Evolutionary conservation across 2,797 vertebrate genomes (phyloP).

Genomic region (Apogon hyalosoma): DNA sequence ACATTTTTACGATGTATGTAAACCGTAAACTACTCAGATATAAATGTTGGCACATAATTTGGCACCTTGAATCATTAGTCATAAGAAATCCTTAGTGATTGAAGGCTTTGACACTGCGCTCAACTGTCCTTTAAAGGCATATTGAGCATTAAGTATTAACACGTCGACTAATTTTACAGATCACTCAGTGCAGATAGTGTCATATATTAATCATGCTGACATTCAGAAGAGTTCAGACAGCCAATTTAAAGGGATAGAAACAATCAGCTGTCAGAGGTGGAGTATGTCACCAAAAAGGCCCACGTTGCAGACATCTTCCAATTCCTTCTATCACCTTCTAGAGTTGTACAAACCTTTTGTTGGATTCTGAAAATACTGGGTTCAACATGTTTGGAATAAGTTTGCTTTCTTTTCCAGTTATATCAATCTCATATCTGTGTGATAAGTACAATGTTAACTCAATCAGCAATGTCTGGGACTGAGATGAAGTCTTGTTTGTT

Average conservation of each 20-base stretch:
- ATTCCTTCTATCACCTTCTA: not conserved
- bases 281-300: not conserved
- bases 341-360: not conserved
- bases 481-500: no score
- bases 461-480: no score
- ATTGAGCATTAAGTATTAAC: not conserved
- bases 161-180: not conserved
- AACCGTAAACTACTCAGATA: slow-evolving; percentile 2
- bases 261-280: slow-evolving; percentile 7
- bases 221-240: slow-evolving; percentile 12
- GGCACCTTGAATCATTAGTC: slow-evolving; percentile 3
- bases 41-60: slow-evolving; percentile 34
- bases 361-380: not conserved
- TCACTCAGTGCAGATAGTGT: not conserved
- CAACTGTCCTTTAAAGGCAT: not conserved
- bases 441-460: no score
- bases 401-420: no score
- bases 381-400: no score
- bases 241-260: slow-evolving; percentile 20
- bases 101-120: slow-evolving; percentile 3
- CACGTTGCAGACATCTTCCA: not conserved
- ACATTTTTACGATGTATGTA: not conserved
- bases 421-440: no score
- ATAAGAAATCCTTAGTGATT: not conserved
- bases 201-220: not conserved